A percentile compares a stretch with the other conserved stretches of the same genome.
Conservation (phyloP, 2,113 vertebrate species). For the Pandion haliaetus region DNA sequence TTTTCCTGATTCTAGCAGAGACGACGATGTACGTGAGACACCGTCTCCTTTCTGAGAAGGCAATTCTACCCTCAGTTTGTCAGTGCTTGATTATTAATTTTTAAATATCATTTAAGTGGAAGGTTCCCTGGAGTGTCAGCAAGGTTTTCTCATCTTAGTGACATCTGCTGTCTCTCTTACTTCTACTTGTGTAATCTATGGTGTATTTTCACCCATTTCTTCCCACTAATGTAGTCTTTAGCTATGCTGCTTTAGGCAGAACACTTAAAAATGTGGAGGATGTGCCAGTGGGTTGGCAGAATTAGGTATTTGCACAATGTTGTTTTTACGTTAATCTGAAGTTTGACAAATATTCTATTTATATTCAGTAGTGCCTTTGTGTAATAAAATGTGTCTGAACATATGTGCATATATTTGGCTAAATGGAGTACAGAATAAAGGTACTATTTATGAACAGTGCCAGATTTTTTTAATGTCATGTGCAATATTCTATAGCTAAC, state of each 20-base stretch:
- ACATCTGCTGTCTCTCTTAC: not conserved
- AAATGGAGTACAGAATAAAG: not conserved
- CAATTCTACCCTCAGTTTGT: not conserved
- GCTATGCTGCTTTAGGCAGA: not conserved
- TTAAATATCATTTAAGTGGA: not conserved
- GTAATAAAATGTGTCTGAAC: not conserved
- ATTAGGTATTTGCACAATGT: not conserved
- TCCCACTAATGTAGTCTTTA: not conserved
- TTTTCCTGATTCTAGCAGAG: not conserved
- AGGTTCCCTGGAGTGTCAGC: not conserved
- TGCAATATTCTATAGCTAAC: not conserved
- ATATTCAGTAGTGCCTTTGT: not conserved
- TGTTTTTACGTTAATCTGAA: not conserved
- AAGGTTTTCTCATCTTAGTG: not conserved
- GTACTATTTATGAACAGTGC: not conserved
- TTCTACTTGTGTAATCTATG: not conserved
- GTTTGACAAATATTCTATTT: conserved; percentile 20
- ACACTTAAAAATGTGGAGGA: not conserved
- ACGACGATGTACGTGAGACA: accelerated
- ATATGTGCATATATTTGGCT: not conserved
- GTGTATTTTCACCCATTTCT: not conserved
- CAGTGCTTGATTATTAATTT: not conserved
- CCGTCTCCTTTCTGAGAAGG: not conserved
- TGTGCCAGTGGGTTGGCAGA: not conserved
- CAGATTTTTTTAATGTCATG: not conserved